A percentile compares a stretch with the other conserved stretches of the same genome.
phyloP scores from a whole-genome alignment of 2,113 vertebrate genomes.

The Rhinichthys klamathensis region DNA sequence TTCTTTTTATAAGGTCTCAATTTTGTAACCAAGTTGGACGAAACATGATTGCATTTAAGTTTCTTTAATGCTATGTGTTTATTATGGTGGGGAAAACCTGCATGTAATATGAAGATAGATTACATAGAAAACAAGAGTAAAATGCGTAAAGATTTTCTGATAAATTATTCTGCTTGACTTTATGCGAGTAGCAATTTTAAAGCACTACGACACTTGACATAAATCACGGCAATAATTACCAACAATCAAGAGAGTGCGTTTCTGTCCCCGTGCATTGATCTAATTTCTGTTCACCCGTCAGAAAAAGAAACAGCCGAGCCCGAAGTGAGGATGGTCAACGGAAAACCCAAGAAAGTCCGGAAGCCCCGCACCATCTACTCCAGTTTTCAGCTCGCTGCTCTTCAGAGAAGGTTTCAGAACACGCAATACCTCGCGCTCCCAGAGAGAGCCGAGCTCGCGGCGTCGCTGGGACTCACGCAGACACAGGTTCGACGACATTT shows the following conservation, averaged over 20 bases:
- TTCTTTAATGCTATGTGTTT: neutral
- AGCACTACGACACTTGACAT: neutral
- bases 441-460: conserved; percentile 95
- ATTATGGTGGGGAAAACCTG: neutral
- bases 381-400: conserved; percentile 96
- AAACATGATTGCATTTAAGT: neutral
- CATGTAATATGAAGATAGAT: neutral
- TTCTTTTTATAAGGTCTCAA: neutral
- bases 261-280: neutral
- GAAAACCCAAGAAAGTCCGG: conserved; percentile 98
- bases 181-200: neutral
- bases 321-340: conserved; percentile 98
- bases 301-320: conserved; percentile 94
- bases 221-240: neutral
- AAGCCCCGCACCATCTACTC: conserved; percentile 99
- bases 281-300: conserved; percentile 67
- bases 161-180: neutral
- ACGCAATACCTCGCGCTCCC: conserved; percentile 97
- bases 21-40: neutral
- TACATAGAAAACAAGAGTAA: neutral
- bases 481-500: conserved; percentile 84
- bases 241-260: neutral
- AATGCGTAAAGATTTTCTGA: neutral
- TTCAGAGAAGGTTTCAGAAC: conserved; percentile 97
- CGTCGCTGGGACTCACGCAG: conserved; percentile 94